Base-by-base conservation (phyloP, 2,797 vertebrate genomes). In the Muraenolepis orangiensis region DNA sequence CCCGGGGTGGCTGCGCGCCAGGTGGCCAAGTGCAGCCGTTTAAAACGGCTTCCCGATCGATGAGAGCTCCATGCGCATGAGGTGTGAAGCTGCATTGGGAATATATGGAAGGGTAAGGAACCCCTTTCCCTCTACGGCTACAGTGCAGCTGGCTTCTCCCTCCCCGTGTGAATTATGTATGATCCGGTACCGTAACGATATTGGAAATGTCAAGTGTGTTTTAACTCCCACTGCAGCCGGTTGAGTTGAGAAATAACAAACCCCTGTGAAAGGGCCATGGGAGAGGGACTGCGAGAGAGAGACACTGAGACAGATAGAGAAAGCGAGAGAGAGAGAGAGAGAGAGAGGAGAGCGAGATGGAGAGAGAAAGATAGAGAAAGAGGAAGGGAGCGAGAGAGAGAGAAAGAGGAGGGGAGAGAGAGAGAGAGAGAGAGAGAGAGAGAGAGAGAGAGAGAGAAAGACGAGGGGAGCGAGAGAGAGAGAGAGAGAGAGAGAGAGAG, bases 91-190 rank as follows among this genome's bases (percentile, higher is more conserved):
- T 66, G 8, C 68, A 57, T 14, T 23, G 46, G 72, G 78, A 69
- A 76, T 36, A 26, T 14, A 66, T 10, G 20, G 51, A 12, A 57
- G 51, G 20, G 73, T 77, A 72, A 72, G 26, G 12, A 72, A 71
- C 70, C 71, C 26, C 40, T 77, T 81, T 83, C 78, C 66, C 76
- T 79, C 73, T 74, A 61, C 69, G 66, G 70, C 70, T 79, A 71
- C 83, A 80, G 6, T 69, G 73, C 79, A 74, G 72, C 20, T 72
- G 80, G 70, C 71, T 76, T 78, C 72, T 42, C 36, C 68, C 69
- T 76, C 46, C 74, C 84, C 46, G 83, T 77, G 77, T 90, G 82
- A 91, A 91, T 90, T 87, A 93, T 90, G 91, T 84, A 93, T 88
- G 79, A 85, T 73, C 75, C 81, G 76, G 78, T 76, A 83, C 74